Conservation (phyloP, 92 coral and sea anemone genomes). For the Micromussa lordhowensis region DNA sequence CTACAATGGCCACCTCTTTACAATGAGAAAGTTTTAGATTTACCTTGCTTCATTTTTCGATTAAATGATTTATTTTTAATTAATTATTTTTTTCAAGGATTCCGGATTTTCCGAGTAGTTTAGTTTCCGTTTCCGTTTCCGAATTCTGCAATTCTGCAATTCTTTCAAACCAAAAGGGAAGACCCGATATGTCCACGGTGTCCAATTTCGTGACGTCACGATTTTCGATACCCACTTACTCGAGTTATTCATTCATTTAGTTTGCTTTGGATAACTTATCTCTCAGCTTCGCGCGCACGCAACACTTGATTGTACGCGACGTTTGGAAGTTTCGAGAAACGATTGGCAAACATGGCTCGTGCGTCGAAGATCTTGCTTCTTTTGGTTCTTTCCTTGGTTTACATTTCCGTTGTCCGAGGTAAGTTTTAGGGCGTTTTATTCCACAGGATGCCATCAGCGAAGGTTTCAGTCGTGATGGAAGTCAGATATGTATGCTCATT, state of each 20-base stretch:
- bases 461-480: not conserved
- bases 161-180: no score
- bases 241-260: not conserved
- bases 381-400: not conserved
- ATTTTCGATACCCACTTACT: not conserved
- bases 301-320: not conserved
- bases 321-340: not conserved
- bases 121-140: no score
- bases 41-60: no score
- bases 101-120: no score
- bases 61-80: no score
- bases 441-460: not conserved
- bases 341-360: constrained; percentile 8
- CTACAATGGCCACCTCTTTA: no score
- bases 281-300: constrained; percentile 32
- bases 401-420: constrained; percentile 20
- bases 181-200: not conserved
- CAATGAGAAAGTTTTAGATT: no score
- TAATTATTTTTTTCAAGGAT: no score
- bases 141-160: no score
- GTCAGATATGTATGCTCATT: not conserved
- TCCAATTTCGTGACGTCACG: constrained; percentile 14
- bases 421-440: not conserved
- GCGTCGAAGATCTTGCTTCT: not conserved
- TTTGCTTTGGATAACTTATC: not conserved